phyloP scores from a whole-genome alignment of 2,888 invertebrate genomes.

The Drosophila stalkeri region DNA sequence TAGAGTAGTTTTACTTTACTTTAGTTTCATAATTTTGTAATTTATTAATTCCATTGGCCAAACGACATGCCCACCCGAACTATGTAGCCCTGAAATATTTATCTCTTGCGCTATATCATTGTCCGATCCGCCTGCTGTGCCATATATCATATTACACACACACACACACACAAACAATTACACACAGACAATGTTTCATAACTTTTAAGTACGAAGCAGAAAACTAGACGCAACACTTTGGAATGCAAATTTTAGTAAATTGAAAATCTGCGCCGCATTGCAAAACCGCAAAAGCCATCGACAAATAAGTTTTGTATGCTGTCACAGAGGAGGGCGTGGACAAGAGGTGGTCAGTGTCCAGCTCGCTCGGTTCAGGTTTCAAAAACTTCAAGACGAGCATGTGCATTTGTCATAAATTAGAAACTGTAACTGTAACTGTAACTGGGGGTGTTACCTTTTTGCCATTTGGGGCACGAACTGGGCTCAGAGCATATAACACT shows the following conservation, averaged over 20 bases:
- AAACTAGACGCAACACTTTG: slow-evolving; percentile 58
- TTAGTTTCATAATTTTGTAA: not conserved
- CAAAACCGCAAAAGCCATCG: slow-evolving; percentile 66
- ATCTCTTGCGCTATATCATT: slow-evolving; percentile 1
- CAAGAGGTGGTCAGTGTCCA: slow-evolving; percentile 27
- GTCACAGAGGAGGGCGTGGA: not conserved
- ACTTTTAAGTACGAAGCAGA: slow-evolving; percentile 35
- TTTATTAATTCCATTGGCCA: not conserved
- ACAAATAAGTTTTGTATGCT: slow-evolving; percentile 61
- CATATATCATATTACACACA: slow-evolving; percentile 58
- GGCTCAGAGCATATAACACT: slow-evolving; percentile 58
- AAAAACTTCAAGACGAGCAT: slow-evolving; percentile 71
- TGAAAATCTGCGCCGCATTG: slow-evolving; percentile 65
- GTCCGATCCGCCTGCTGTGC: slow-evolving; percentile 35
- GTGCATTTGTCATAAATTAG: slow-evolving; percentile 80
- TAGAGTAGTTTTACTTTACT: not conserved
- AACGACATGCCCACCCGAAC: not conserved
- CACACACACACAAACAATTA: slow-evolving; percentile 21
- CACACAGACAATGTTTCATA: slow-evolving; percentile 25
- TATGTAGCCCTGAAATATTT: not conserved
- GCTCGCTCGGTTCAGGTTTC: slow-evolving; percentile 23
- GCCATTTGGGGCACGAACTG: slow-evolving; percentile 32
- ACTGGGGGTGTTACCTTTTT: slow-evolving; percentile 61
- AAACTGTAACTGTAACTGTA: slow-evolving; percentile 73
- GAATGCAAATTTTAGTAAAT: slow-evolving; percentile 76